Percentiles rank a stretch among this genome's conserved stretches.
These are phyloP conservation scores for Amphipoea oculea DNA, from an alignment of 2,888 invertebrate species.

Conservation along the genomic window DNA sequence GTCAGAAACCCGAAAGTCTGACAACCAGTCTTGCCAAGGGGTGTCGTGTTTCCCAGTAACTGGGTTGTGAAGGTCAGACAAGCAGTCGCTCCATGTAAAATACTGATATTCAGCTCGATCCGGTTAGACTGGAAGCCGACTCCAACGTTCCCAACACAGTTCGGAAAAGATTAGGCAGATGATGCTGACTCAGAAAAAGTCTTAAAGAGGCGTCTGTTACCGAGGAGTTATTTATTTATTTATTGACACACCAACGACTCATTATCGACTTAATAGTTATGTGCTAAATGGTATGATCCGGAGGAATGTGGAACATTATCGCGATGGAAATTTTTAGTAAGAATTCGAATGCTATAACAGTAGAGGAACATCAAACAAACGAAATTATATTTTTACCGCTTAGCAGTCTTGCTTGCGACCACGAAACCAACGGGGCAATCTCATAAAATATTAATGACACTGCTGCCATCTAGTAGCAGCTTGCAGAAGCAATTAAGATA, in stretches of 20 bases:
- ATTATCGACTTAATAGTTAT: no score
- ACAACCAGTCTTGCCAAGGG: no score
- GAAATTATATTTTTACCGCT: background rate
- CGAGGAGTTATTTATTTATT: no score
- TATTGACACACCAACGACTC: no score
- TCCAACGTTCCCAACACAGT: background rate
- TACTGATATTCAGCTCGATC: background rate
- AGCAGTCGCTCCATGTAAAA: no score
- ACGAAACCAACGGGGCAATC: background rate
- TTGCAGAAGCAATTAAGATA: background rate
- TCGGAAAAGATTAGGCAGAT: background rate
- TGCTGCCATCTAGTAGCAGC: background rate
- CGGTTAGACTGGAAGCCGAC: background rate
- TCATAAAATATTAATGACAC: background rate
- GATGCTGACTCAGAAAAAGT: background rate
- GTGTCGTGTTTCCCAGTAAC: no score
- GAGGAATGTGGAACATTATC: background rate
- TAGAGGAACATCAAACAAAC: background rate
- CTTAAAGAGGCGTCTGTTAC: no score
- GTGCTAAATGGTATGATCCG: background rate
- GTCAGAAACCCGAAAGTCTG: no score
- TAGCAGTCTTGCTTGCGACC: background rate
- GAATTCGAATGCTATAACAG: no score
- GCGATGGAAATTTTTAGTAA: no score
- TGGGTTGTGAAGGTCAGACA: no score